Percentiles rank a stretch among this genome's conserved stretches.
Evolutionary conservation across 2,797 vertebrate genomes (phyloP).

Genomic region (Sebastes iracundus): DNA sequence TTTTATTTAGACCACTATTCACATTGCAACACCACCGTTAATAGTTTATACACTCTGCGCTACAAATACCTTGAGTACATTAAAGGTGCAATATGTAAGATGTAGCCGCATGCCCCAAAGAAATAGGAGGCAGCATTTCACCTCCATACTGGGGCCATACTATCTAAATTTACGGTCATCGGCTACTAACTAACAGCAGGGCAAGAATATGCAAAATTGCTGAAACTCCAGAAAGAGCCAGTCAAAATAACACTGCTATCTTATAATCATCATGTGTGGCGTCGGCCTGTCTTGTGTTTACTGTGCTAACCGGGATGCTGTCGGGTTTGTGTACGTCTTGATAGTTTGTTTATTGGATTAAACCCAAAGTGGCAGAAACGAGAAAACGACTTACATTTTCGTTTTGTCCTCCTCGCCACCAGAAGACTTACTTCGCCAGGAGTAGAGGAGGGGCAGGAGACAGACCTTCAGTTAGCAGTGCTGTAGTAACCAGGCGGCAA

Average conservation of each 20-base stretch:
- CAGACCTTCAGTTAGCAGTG: no score
- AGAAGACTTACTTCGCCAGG: background rate
- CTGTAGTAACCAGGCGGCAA: no score
- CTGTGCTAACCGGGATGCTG: background rate
- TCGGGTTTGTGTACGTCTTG: background rate
- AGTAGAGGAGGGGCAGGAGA: no score
- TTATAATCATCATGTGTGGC: no score
- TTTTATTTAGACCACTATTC: constrained; percentile 83
- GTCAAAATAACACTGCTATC: no score
- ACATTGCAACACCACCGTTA: constrained; percentile 72
- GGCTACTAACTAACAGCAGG: background rate
- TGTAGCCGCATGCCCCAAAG: background rate
- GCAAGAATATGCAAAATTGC: background rate
- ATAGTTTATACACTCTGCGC: constrained; percentile 64
- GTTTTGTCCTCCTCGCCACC: background rate
- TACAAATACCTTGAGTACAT: constrained; percentile 48
- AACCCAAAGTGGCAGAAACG: background rate
- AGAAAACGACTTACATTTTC: background rate
- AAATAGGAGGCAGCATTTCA: background rate
- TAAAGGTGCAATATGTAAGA: background rate
- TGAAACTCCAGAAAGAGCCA: background rate
- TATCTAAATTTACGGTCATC: no score
- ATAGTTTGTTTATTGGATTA: background rate
- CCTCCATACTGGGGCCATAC: background rate
- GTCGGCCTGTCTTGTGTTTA: no score